A percentile compares a stretch with the other conserved stretches of the same genome.
These are phyloP conservation scores for Papilio xuthus DNA, from an alignment of 1,140 invertebrate genomes.

Conservation along the genomic window DNA sequence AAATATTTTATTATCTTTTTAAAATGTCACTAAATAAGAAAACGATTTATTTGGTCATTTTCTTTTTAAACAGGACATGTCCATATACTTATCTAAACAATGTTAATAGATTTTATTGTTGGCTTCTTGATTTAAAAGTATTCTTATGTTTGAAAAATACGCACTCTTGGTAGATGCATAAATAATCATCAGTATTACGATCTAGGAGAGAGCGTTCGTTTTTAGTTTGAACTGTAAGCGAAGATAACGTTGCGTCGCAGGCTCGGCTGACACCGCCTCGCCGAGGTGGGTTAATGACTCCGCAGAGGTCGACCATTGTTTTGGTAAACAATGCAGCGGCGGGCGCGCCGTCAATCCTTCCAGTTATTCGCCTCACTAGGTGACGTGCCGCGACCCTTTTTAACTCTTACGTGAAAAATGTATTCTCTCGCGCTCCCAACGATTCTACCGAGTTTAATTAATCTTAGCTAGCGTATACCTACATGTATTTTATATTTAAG, in stretches of 20 bases:
- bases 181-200: not conserved
- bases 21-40: too few species aligned
- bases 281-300: constrained; percentile 77
- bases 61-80: too few species aligned
- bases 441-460: constrained; percentile 56
- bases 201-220: constrained; percentile 4
- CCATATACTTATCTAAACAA: not conserved
- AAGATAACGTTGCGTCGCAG: constrained; percentile 54
- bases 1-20: too few species aligned
- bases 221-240: constrained; percentile 44
- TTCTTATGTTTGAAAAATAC: not conserved
- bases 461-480: constrained; percentile 27
- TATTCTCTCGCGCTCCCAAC: constrained; percentile 44
- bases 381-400: constrained; percentile 62
- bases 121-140: not conserved
- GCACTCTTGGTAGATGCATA: not conserved
- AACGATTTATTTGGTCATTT: too few species aligned
- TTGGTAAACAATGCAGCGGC: constrained; percentile 75
- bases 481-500: not conserved
- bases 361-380: constrained; percentile 68
- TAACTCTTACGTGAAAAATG: constrained; percentile 64
- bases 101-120: not conserved
- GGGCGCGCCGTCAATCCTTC: constrained; percentile 66
- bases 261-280: constrained; percentile 50
- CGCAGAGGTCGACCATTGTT: constrained; percentile 76